These are phyloP conservation scores for Okapia johnstoni DNA, from an alignment of 2,113 vertebrate species.

Conservation along the genomic window DNA sequence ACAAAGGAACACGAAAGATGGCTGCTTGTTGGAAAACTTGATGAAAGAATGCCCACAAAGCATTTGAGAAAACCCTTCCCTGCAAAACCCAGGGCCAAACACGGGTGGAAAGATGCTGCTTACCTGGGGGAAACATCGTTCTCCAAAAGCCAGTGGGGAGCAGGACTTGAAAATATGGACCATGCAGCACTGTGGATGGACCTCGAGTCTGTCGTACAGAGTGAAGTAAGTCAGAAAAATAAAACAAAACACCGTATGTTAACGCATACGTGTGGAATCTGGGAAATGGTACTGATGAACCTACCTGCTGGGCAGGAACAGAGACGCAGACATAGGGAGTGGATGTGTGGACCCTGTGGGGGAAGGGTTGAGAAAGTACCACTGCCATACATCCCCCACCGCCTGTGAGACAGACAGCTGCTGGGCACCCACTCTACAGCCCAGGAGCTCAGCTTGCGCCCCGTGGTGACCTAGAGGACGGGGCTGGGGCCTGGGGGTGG, in stretches of 20 bases:
- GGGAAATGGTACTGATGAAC: neutral
- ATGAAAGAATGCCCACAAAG: neutral
- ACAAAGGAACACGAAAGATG: neutral
- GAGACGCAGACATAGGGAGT: neutral
- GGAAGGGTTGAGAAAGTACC: neutral
- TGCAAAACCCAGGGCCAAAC: fast-evolving
- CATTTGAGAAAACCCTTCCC: no score
- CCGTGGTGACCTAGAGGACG: neutral
- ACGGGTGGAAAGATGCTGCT: neutral
- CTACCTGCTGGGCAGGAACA: neutral
- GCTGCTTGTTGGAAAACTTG: neutral
- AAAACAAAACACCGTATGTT: fast-evolving
- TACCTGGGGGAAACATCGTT: fast-evolving
- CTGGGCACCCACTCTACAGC: fast-evolving
- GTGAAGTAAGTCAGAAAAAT: neutral
- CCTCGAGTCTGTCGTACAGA: neutral
- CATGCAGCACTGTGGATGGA: fast-evolving
- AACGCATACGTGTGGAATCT: neutral
- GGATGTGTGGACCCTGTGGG: neutral
- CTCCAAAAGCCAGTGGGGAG: neutral
- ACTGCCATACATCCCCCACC: neutral
- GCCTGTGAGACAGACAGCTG: fast-evolving
- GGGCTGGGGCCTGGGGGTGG: neutral
- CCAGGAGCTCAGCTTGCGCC: fast-evolving
- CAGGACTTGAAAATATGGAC: neutral